Percentiles rank a stretch among this genome's conserved stretches.
Evolutionary conservation across 2,113 vertebrate genomes (phyloP).

Genomic region (Apodemus speciosus): DNA sequence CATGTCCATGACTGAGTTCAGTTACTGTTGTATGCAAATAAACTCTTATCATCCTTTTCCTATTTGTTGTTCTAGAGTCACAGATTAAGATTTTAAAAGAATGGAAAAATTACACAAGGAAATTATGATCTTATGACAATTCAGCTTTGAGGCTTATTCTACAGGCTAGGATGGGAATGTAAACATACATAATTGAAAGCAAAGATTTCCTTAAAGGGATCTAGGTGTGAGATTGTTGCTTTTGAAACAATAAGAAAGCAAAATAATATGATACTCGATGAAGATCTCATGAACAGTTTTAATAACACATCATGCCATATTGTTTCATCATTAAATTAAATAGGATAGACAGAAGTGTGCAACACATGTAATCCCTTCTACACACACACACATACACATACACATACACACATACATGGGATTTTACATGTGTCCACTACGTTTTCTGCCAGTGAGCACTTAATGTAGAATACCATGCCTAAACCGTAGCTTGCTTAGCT

Average conservation of each 20-base stretch:
- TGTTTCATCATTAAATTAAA: background rate
- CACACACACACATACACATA: no score
- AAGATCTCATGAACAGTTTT: conserved; percentile 7
- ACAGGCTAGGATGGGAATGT: background rate
- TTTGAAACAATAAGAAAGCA: background rate
- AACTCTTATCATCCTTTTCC: background rate
- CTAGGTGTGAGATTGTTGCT: background rate
- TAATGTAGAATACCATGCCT: background rate
- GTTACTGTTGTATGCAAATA: background rate
- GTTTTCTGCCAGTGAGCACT: background rate
- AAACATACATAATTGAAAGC: background rate
- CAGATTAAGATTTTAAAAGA: background rate
- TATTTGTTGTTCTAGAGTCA: background rate
- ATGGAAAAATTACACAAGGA: background rate
- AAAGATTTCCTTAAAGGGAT: background rate
- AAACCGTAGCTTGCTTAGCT: background rate
- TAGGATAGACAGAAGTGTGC: background rate
- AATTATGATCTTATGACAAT: background rate
- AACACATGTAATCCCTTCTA: background rate
- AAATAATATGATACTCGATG: background rate
- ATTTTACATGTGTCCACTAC: background rate
- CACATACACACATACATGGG: background rate
- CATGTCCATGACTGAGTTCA: background rate
- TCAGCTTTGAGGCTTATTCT: background rate
- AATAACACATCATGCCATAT: background rate